A percentile compares a stretch with the other conserved stretches of the same genome.
Evolutionary conservation across 2,797 vertebrate species (phyloP).

Genomic region (Megaceryle alcyon): DNA sequence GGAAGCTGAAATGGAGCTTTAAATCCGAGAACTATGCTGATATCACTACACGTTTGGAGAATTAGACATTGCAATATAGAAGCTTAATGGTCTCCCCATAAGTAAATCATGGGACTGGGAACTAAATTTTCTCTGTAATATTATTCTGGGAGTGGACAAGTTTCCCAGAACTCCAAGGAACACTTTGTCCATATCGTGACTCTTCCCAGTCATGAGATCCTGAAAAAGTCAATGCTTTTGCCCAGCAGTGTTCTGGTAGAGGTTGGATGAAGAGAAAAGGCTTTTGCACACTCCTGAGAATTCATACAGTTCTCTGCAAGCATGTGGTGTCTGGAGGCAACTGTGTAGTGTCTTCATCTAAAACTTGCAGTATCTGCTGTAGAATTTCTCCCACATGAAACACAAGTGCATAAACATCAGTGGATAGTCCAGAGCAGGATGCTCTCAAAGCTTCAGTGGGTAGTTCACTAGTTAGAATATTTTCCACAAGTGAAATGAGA

Average conservation of each 20-base stretch:
- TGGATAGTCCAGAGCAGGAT: not conserved
- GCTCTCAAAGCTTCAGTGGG: not conserved
- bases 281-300: not conserved
- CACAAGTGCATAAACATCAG: not conserved
- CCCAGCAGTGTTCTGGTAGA: not conserved
- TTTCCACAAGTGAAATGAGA: not conserved
- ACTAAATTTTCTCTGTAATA: not conserved
- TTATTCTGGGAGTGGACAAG: not conserved
- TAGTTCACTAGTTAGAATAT: not conserved
- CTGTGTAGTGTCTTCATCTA: not conserved
- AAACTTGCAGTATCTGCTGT: not conserved
- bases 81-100: not conserved
- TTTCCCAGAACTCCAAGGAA: not conserved
- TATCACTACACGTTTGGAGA: not conserved
- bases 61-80: not conserved
- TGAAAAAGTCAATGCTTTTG: not conserved
- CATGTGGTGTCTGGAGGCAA: not conserved
- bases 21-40: not conserved
- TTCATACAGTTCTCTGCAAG: not conserved
- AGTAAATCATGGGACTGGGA: not conserved
- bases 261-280: not conserved
- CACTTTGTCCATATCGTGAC: not conserved
- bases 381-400: not conserved
- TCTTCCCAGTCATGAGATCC: not conserved
- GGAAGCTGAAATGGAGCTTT: not conserved